Base-by-base conservation (phyloP, 2,797 vertebrate genomes). In the Bufotes viridis region DNA sequence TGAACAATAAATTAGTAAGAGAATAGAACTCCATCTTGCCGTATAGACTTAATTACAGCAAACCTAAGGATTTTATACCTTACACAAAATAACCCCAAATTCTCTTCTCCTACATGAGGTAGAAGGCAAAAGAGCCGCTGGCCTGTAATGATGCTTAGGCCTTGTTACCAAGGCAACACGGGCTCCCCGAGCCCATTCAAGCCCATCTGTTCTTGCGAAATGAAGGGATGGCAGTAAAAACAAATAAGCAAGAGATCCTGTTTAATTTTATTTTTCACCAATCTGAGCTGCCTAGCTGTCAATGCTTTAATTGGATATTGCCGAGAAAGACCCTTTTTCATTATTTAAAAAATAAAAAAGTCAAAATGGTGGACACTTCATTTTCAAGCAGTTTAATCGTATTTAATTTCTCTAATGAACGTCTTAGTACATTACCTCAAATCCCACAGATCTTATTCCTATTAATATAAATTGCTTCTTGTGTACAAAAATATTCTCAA, bases 151-250 rank as follows among this genome's bases (percentile, higher is more conserved):
- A 84, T 87, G 85, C 85, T 84, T 75, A 74, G 81, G 85, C 75
- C 88, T 79, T n/a, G 88, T 89, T 89, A 76, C 49, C 81, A 87
- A 74, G 72, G 85, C 53, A 84, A 89, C 75, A 12, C 63, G 70
- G 63, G 49, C 84, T 89, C 88, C 85, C 81, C 53, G 65, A 87
- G 88, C 81, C 81, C 82, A 79, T 89, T 87, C 18, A 57, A 78
- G 81, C 57, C 88, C 88, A 89, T 89, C 88, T 89, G 88, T 87
- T 89, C 78, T 24, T 55, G 69, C 49, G 20, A 87, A 89, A 86
- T 63, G 88, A 76, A 82, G 55, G 53, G 65, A 87, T 67, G 72
- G 58, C 80, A 81, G 78, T 85, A 76, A 85, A 84, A 84, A 86
- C 69, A 83, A 83, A 85, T 76, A 87, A 87, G 53, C 65, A 58